These are phyloP conservation scores for Drosophila neonasuta DNA, from an alignment of 2,888 invertebrate genomes.

Conservation along the genomic window DNA sequence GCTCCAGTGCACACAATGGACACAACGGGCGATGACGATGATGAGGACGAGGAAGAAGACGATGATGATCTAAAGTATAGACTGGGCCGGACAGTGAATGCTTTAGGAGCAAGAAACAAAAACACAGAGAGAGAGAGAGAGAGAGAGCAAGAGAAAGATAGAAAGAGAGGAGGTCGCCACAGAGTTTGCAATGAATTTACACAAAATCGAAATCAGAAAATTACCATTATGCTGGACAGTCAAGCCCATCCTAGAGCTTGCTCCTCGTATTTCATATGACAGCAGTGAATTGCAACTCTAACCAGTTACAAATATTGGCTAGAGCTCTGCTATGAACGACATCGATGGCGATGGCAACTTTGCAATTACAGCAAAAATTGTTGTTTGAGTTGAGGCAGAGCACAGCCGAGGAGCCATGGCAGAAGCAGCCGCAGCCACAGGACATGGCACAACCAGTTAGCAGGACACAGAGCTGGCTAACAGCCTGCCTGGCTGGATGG, in stretches of 20 bases:
- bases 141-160: neutral
- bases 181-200: constrained; percentile 72
- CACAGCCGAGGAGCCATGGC: neutral
- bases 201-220: constrained; percentile 76
- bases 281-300: constrained; percentile 69
- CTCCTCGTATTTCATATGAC: constrained; percentile 53
- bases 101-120: constrained; percentile 34
- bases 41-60: constrained; percentile 7
- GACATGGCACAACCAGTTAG: constrained; percentile 39
- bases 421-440: constrained; percentile 51
- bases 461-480: constrained; percentile 12
- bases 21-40: constrained; percentile 39
- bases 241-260: constrained; percentile 28
- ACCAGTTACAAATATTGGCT: constrained; percentile 71
- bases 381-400: constrained; percentile 55
- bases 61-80: constrained; percentile 20
- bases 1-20: constrained; percentile 67
- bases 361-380: constrained; percentile 74
- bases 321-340: constrained; percentile 44
- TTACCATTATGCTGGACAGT: constrained; percentile 69
- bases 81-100: constrained; percentile 3
- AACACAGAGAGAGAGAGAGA: constrained; percentile 14
- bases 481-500: neutral
- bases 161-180: constrained; percentile 4
- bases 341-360: constrained; percentile 68